Conservation (phyloP, 2,797 vertebrate species). For the Trichosurus vulpecula region DNA sequence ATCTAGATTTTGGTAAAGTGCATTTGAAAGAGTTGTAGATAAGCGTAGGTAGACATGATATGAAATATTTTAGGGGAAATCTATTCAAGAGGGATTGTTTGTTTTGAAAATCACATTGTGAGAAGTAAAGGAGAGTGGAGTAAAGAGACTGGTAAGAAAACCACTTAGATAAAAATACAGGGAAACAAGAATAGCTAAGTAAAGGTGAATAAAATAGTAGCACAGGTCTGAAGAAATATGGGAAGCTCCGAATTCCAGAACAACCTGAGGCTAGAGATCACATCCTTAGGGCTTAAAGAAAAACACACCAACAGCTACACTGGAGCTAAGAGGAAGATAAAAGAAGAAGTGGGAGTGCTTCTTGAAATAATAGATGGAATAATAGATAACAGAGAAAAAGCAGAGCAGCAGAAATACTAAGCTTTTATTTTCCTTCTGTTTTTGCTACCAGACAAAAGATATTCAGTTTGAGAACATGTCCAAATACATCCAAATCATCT, state of each 20-base stretch:
- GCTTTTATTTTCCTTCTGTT: neutral
- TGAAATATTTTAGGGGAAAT: neutral
- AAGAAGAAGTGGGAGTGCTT: neutral
- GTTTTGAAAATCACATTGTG: neutral
- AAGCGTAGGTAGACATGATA: neutral
- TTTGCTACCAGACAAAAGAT: neutral
- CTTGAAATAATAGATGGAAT: neutral
- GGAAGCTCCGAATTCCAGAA: neutral
- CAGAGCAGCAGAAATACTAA: neutral
- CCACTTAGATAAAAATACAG: neutral
- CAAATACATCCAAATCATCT: neutral
- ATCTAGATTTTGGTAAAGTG: neutral
- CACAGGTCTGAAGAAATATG: neutral
- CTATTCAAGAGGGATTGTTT: neutral
- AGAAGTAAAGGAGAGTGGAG: neutral
- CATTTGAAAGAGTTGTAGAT: neutral
- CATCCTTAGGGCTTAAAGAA: neutral
- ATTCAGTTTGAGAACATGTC: neutral
- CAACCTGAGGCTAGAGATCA: neutral
- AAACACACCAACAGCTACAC: neutral
- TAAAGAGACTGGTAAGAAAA: neutral
- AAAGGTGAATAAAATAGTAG: neutral
- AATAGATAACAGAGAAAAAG: neutral
- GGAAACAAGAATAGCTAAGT: neutral
- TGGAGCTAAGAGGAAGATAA: neutral